phyloP scores from a whole-genome alignment of 2,888 invertebrate genomes.

The Clistopyga incitator region DNA sequence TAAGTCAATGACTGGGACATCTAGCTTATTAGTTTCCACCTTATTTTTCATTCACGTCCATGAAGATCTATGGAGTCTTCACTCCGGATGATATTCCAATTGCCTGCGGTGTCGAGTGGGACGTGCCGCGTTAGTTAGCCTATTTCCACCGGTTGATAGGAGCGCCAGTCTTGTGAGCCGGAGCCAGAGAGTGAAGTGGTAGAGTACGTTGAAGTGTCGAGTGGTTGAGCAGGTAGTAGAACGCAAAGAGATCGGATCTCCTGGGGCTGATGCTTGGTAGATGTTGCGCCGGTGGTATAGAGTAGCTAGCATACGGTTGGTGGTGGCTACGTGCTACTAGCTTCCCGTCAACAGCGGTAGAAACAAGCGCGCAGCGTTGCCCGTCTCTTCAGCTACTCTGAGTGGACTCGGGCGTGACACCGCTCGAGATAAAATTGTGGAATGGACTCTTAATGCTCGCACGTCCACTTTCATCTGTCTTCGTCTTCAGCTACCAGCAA shows the following conservation, averaged over 20 bases:
- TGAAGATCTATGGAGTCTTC: constrained; percentile 20
- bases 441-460: constrained; percentile 67
- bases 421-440: constrained; percentile 69
- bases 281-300: constrained; percentile 44
- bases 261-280: constrained; percentile 46
- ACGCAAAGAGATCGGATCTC: constrained; percentile 65
- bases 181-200: constrained; percentile 11
- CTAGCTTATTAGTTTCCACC: constrained; percentile 16
- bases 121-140: constrained; percentile 62
- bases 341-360: constrained; percentile 52
- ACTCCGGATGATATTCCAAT: constrained; percentile 61
- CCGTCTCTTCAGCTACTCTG: constrained; percentile 58
- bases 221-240: constrained; percentile 60
- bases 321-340: constrained; percentile 42
- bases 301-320: constrained; percentile 3
- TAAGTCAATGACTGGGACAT: constrained; percentile 20
- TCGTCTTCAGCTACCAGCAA: constrained; percentile 17
- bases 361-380: constrained; percentile 30
- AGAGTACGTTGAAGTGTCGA: constrained; percentile 59
- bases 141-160: constrained; percentile 60
- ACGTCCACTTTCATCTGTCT: constrained; percentile 28
- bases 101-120: constrained; percentile 53
- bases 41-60: constrained; percentile 29
- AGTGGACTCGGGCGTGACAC: constrained; percentile 70
- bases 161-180: constrained; percentile 53